These are phyloP conservation scores for Polydrusus pterygomalis DNA, from an alignment of 2,888 invertebrate species.

Conservation along the genomic window DNA sequence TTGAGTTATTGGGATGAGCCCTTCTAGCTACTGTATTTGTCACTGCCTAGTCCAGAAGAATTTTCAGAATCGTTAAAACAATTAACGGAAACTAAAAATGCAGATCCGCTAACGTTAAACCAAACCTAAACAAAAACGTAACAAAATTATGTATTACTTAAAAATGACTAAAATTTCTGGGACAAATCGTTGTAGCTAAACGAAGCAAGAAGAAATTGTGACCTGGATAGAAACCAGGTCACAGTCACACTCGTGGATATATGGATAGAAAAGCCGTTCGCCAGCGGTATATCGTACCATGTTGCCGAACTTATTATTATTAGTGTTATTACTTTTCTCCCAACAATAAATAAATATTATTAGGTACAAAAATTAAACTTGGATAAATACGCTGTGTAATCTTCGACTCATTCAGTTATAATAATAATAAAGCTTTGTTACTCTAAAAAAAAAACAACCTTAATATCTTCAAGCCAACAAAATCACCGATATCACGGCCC, in stretches of 20 bases:
- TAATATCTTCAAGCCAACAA: no score
- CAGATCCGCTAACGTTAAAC: constrained; percentile 1
- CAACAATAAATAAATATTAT: no score
- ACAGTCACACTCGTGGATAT: constrained; percentile 65
- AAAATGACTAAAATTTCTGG: constrained; percentile 63
- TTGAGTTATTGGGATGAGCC: no score
- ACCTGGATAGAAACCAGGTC: constrained; percentile 71
- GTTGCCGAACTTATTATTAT: constrained; percentile 38
- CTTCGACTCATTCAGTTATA: no score
- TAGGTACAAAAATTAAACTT: background rate
- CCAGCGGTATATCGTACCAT: constrained; percentile 39
- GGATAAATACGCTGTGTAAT: no score
- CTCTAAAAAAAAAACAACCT: no score
- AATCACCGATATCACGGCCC: no score
- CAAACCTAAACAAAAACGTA: constrained; percentile 36
- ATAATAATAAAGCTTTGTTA: no score
- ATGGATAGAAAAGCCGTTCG: constrained; percentile 52
- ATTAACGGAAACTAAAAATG: no score
- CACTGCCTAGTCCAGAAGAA: no score
- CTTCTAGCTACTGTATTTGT: no score
- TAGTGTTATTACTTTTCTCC: background rate
- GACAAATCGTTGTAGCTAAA: constrained; percentile 67
- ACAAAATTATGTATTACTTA: constrained; percentile 50
- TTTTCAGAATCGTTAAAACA: background rate
- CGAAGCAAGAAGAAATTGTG: constrained; percentile 68